phyloP scores from a whole-genome alignment of 2,797 vertebrate genomes.

The Cuculus canorus region DNA sequence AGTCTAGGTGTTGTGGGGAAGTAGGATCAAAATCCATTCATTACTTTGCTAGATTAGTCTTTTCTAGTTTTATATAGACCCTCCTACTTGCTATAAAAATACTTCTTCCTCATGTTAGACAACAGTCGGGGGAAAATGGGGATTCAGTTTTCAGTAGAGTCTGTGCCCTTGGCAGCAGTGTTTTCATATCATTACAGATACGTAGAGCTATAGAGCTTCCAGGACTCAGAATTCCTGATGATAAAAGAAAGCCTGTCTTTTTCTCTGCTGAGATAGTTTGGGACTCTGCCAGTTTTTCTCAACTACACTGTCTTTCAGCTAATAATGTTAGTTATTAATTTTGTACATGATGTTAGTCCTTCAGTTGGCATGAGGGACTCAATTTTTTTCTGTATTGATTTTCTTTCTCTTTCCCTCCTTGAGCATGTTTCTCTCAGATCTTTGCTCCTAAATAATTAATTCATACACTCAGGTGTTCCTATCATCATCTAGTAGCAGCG shows the following conservation, averaged over 20 bases:
- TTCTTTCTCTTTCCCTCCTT: background rate
- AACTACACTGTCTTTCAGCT: conserved; percentile 27
- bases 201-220: background rate
- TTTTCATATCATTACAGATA: background rate
- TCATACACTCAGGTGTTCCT: conserved; percentile 40
- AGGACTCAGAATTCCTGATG: background rate
- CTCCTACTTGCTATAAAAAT: background rate
- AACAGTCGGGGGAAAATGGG: background rate
- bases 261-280: background rate
- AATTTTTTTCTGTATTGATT: conserved; percentile 35
- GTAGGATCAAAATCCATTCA: background rate
- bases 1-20: background rate
- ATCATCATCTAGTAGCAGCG: conserved; percentile 30
- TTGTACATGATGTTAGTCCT: background rate
- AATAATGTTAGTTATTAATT: conserved; percentile 60
- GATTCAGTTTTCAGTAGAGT: background rate
- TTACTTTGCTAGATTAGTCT: background rate
- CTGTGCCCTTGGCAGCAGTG: background rate
- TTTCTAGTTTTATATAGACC: background rate
- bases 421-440: conserved; percentile 33
- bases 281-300: background rate
- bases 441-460: conserved; percentile 61
- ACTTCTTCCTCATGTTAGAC: background rate
- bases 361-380: conserved; percentile 10
- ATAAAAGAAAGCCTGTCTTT: background rate